phyloP scores from a whole-genome alignment of 2,797 vertebrate genomes.

The Podarcis siculus region DNA sequence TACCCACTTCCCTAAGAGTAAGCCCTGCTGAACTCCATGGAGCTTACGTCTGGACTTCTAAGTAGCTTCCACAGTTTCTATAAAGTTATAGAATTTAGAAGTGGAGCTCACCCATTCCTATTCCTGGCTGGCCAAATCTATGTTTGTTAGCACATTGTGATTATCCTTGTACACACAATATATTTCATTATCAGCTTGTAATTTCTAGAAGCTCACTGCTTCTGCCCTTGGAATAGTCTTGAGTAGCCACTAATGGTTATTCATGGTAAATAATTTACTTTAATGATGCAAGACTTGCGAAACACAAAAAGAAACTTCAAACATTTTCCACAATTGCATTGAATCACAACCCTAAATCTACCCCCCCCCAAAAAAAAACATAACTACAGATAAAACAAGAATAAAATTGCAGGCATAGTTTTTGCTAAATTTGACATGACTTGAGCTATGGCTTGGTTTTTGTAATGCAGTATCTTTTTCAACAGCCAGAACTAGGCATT shows the following conservation, averaged over 20 bases:
- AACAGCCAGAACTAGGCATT: not conserved
- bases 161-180: not conserved
- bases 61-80: not conserved
- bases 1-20: not conserved
- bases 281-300: slow-evolving; percentile 60
- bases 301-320: slow-evolving; percentile 64
- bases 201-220: not conserved
- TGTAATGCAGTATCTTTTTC: slow-evolving; percentile 9
- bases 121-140: too few species aligned
- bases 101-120: too few species aligned
- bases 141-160: not conserved
- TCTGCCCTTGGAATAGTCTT: slow-evolving; percentile 52
- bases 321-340: slow-evolving; percentile 70
- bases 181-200: not conserved
- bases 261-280: slow-evolving; percentile 66
- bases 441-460: slow-evolving; percentile 27
- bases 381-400: slow-evolving; percentile 39
- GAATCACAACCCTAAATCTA: slow-evolving; percentile 67
- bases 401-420: slow-evolving; percentile 59
- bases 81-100: not conserved
- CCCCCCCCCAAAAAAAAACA: slow-evolving; percentile 59
- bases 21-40: not conserved
- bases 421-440: slow-evolving; percentile 54
- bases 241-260: slow-evolving; percentile 60
- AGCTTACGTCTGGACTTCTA: too few species aligned